Evolutionary conservation across 2,797 vertebrate species (phyloP).

Genomic region (Phrynocephalus forsythii): DNA sequence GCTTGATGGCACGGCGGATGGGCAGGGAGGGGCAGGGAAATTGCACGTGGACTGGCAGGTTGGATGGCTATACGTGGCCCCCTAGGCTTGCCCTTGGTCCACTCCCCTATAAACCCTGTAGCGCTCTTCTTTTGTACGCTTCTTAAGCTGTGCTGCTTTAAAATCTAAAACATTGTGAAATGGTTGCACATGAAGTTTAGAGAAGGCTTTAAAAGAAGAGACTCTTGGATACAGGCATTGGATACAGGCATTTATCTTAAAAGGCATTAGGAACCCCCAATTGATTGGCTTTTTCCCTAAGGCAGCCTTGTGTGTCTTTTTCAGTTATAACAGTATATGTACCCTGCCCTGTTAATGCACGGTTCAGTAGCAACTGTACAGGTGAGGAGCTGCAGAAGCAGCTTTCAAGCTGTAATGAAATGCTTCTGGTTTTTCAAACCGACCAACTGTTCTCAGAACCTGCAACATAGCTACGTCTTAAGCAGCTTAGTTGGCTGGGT

Average conservation of each 20-base stretch:
- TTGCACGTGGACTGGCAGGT: no score
- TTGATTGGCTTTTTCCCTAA: not conserved
- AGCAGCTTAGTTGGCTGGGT: slow-evolving; percentile 63
- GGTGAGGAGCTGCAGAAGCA: not conserved
- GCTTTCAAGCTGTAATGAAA: slow-evolving; percentile 40
- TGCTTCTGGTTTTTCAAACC: slow-evolving; percentile 45
- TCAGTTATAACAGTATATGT: not conserved
- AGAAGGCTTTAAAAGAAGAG: not conserved
- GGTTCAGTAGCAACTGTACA: not conserved
- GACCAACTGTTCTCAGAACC: slow-evolving; percentile 54
- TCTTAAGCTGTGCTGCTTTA: not conserved
- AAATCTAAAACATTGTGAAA: not conserved
- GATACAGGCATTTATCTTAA: not conserved
- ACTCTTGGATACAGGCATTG: not conserved
- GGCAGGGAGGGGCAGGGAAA: no score
- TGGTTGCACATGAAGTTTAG: not conserved
- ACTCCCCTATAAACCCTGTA: not conserved
- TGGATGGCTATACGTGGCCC: no score
- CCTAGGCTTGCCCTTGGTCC: no score
- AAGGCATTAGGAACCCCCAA: no score
- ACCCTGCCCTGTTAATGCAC: no score
- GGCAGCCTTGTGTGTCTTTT: not conserved
- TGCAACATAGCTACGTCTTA: slow-evolving; percentile 60
- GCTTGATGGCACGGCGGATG: no score
- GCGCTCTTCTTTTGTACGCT: not conserved